Percentiles rank a stretch among this genome's conserved stretches.
These are phyloP conservation scores for Schizaphis graminum DNA, from an alignment of 2,888 invertebrate genomes.

Conservation along the genomic window DNA sequence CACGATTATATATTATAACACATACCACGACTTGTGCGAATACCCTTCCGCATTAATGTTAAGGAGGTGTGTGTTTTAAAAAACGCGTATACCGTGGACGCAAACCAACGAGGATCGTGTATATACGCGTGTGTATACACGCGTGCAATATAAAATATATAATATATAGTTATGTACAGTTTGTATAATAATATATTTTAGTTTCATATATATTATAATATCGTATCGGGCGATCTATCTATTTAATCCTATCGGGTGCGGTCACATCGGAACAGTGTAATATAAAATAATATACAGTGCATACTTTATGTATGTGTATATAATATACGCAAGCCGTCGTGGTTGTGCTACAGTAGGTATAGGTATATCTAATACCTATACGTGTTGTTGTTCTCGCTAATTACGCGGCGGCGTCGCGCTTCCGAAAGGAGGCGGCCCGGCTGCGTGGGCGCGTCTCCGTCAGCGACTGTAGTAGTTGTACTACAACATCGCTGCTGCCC, in stretches of 20 bases:
- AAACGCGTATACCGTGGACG: not conserved
- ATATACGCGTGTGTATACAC: not conserved
- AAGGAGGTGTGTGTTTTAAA: not conserved
- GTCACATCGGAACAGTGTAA: not conserved
- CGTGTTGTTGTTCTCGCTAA: slow-evolving; percentile 41
- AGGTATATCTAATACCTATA: not conserved
- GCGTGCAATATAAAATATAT: not conserved
- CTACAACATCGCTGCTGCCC: not conserved
- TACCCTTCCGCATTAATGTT: not conserved
- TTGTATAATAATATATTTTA: not conserved
- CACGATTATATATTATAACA: not conserved
- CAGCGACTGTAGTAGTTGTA: slow-evolving; percentile 1
- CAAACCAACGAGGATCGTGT: not conserved
- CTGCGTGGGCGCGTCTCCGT: slow-evolving; percentile 27
- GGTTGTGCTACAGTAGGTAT: not conserved
- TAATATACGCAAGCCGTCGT: not conserved
- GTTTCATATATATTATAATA: not conserved
- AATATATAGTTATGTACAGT: not conserved
- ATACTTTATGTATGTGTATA: not conserved
- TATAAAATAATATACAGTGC: not conserved
- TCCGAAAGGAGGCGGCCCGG: slow-evolving; percentile 57
- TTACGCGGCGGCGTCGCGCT: slow-evolving; percentile 39
- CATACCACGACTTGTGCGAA: not conserved
- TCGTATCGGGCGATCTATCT: slow-evolving; percentile 34
- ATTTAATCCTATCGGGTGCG: slow-evolving; percentile 8